A percentile compares a stretch with the other conserved stretches of the same genome.
Conservation (phyloP, 1,140 invertebrate genomes). For the Drosophila leontia region DNA sequence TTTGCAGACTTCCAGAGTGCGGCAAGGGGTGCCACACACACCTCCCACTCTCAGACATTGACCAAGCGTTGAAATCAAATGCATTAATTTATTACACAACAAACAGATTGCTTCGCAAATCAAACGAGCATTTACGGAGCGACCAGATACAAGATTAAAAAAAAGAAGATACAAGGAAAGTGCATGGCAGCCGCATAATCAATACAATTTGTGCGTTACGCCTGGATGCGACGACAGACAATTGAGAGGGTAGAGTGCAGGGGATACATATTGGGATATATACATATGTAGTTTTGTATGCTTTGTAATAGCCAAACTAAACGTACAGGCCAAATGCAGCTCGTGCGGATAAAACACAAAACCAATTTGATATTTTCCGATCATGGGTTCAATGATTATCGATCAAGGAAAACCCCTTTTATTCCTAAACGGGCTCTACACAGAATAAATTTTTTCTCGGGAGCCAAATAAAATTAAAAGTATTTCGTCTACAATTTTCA, state of each 20-base stretch:
- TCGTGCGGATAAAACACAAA: conserved; percentile 47
- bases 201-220: conserved; percentile 72
- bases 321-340: conserved; percentile 31
- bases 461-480: background rate
- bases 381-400: conserved; percentile 3
- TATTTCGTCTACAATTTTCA: background rate
- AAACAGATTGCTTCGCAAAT: conserved; percentile 77
- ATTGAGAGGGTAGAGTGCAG: conserved; percentile 1
- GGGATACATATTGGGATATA: background rate
- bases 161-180: conserved; percentile 47
- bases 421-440: background rate
- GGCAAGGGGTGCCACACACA: background rate
- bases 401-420: background rate
- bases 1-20: background rate
- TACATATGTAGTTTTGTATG: background rate
- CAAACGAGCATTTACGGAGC: conserved; percentile 64
- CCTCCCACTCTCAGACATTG: conserved; percentile 33
- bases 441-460: background rate
- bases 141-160: conserved; percentile 32
- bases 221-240: conserved; percentile 36
- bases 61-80: conserved; percentile 70
- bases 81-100: conserved; percentile 80
- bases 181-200: conserved; percentile 63
- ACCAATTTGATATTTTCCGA: conserved; percentile 1
- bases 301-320: conserved; percentile 24